These are phyloP conservation scores for Lipophrys pholis DNA, from an alignment of 2,113 vertebrate genomes.

Conservation along the genomic window DNA sequence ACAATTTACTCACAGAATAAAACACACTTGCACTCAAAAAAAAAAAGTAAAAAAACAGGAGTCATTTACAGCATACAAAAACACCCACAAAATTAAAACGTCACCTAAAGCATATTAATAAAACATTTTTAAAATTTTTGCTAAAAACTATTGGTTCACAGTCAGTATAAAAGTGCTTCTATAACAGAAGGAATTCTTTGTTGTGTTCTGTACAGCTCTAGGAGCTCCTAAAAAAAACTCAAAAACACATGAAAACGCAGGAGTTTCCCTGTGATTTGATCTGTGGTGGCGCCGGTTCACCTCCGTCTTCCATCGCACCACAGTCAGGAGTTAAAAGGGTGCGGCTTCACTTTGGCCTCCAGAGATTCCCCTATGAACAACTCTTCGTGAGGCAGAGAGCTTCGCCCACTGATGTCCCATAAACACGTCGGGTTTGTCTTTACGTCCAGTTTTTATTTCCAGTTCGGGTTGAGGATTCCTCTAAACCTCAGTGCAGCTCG, in stretches of 20 bases:
- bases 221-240: too few species aligned
- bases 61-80: conserved; percentile 11
- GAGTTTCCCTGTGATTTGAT: too few species aligned
- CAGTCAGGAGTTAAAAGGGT: too few species aligned
- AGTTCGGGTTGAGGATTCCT: conserved; percentile 16
- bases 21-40: not conserved
- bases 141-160: conserved; percentile 54
- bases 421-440: not conserved
- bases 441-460: conserved; percentile 23
- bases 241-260: not conserved
- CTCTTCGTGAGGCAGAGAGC: too few species aligned
- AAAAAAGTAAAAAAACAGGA: not conserved
- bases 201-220: not conserved
- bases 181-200: not conserved
- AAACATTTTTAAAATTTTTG: conserved; percentile 2
- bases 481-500: conserved; percentile 3
- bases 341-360: not conserved
- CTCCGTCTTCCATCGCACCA: too few species aligned
- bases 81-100: conserved; percentile 6
- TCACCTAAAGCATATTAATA: conserved; percentile 20
- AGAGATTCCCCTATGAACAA: not conserved
- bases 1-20: conserved; percentile 68
- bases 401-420: not conserved
- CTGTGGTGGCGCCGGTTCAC: too few species aligned
- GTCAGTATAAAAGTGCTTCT: conserved; percentile 67